Base-by-base conservation (phyloP, 2,113 vertebrate species). In the Eulacestoma nigropectus region DNA sequence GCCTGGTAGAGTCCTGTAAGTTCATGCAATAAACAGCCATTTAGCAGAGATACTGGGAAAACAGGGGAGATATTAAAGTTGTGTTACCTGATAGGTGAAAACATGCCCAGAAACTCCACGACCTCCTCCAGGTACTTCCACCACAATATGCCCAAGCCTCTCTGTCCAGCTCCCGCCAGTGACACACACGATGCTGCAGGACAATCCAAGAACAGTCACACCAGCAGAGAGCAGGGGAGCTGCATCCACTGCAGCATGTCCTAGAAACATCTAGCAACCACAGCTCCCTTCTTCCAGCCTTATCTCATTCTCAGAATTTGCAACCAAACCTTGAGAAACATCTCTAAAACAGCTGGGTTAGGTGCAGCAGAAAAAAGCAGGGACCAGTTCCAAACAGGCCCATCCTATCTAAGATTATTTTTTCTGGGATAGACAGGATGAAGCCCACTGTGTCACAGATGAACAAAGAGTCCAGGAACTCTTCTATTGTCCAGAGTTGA, bases 51-150 rank as follows among this genome's bases (percentile, higher is more conserved):
- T 33, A 47, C 33, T 60, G 52, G 55, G 68, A 67, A 68, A 74
- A 81, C 8, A 64, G 25, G 22, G 72, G 21, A 93, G 23, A 9
- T 27, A 33, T 46, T n/a, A 16, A 15, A 84, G 29, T 35, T 69
- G 53, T 4, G 0, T 92, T 97, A 99, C 99, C 99, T 99, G 99
- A 93, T 99, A 99, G 89, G 98, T 98, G 97, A 99, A 99, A 44
- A 84, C 75, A 47, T 98, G 98, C n/a, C 72, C 98, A 47, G 99
- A 99, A 86, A 97, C 47, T 18, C 99, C 98, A 7, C 95, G 97
- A 74, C 98, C 98, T 97, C 99, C 98, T 91, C 98, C 98, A 8
- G 96, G 98, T 35, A 99, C 99, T 88, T 98, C 97, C 82, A 99
- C 99, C 5, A 97, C 98, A 12, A 99, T 95, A 1, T 97, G 94